Base-by-base conservation (phyloP, 1,140 invertebrate genomes). In the Mycetomoellerius zeteki region DNA sequence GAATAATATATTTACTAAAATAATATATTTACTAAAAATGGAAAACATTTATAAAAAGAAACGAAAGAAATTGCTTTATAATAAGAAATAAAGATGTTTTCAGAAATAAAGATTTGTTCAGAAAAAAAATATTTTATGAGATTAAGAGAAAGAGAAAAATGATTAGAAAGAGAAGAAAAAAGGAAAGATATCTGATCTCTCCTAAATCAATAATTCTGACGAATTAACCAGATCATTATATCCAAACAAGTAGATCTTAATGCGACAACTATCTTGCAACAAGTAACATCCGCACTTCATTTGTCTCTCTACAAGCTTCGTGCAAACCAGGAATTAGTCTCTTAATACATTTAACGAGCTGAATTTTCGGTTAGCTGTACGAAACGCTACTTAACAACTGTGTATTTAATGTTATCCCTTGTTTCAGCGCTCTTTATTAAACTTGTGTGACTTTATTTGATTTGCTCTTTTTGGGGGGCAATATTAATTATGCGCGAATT, bases 211-310 rank as follows among this genome's bases (percentile, higher is more conserved):
- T 43, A 58, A 76, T 67, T 54, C 27, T 24, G 16, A 50, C 8
- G n/a, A 65, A 52, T 64, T 24, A 27, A 5, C 0, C 4, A 16
- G 43, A 12, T 71, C 16, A 47, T 43, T 54, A 27, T 30, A 12
- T 27, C 33, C 19, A 21, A 52, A 80, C n/a, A 27, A 81, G 50
- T 16, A 6, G n/a, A 60, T 56, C n/a, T 69, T 71, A 50, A 56
- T 30, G 33, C 64, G 16, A 72, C 33, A 43, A 67, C 3, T 52
- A 56, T 21, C 33, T 69, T 24, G 78, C 65, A 81, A 56, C 47
- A 81, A 81, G 77, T 72, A 81, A 81, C 62, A 69, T 47, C 67
- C 65, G 67, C 78, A 72, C 65, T 81, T 81, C 78, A 81, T 81
- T 81, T 81, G 78, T 81, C 78, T 81, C 76, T 12, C 73, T 24